phyloP scores from a whole-genome alignment of 2,888 invertebrate species.

The Zele albiditarsus region DNA sequence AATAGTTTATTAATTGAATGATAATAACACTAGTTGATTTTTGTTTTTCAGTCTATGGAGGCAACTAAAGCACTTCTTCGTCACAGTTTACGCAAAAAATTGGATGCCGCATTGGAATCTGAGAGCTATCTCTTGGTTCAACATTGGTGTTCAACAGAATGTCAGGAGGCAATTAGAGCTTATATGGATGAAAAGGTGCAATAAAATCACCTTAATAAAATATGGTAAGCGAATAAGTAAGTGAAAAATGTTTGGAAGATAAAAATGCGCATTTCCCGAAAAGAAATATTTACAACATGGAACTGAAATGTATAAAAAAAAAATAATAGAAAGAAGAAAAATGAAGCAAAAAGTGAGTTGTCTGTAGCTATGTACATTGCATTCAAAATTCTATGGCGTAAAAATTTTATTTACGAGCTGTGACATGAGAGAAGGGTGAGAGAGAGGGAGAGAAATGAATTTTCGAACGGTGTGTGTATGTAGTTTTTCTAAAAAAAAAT shows the following conservation, averaged over 20 bases:
- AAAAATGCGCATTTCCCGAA: neutral
- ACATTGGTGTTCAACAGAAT: constrained; percentile 84
- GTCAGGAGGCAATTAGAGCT: constrained; percentile 75
- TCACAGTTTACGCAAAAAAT: constrained; percentile 76
- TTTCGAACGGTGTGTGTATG: constrained; percentile 1
- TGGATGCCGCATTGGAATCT: constrained; percentile 78
- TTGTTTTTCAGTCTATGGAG: constrained; percentile 78
- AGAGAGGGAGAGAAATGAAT: neutral
- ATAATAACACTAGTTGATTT: constrained; percentile 10
- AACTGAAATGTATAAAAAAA: neutral
- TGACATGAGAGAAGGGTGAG: neutral
- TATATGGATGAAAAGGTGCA: constrained; percentile 67
- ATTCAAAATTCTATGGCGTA: constrained; percentile 26
- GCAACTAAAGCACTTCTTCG: constrained; percentile 77
- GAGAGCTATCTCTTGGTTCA: constrained; percentile 81
- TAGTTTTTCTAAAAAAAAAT: constrained; percentile 28
- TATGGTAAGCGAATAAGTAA: neutral
- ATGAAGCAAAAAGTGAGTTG: constrained; percentile 13
- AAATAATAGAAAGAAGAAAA: neutral
- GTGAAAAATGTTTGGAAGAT: constrained; percentile 1
- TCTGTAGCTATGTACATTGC: constrained; percentile 34
- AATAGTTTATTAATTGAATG: neutral
- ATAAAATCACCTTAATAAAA: constrained; percentile 45
- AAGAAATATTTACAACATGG: too few species aligned
- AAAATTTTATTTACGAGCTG: constrained; percentile 21